Evolutionary conservation across 2,888 invertebrate species (phyloP).

Genomic region (Ectobius pallidus): DNA sequence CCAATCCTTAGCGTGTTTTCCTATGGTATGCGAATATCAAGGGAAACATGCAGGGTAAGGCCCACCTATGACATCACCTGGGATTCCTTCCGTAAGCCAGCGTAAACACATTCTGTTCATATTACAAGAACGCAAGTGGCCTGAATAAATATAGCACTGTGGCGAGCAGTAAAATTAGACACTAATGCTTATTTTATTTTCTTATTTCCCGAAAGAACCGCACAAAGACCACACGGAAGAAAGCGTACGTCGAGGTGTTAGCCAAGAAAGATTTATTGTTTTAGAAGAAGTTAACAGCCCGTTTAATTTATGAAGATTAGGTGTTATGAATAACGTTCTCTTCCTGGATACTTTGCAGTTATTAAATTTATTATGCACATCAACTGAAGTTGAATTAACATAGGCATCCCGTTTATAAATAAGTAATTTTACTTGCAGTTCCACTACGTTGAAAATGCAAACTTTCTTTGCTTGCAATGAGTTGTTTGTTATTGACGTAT

Average conservation of each 20-base stretch:
- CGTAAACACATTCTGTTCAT: not conserved
- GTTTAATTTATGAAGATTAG: constrained; percentile 1
- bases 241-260: not conserved
- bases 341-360: not conserved
- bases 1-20: too few species aligned
- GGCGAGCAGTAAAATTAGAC: constrained; percentile 26
- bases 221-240: constrained; percentile 3
- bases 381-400: not conserved
- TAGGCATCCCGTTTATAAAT: too few species aligned
- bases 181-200: constrained; percentile 12
- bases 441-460: too few species aligned
- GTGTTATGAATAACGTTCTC: not conserved
- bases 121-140: constrained; percentile 1
- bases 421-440: too few species aligned
- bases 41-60: too few species aligned
- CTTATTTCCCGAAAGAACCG: not conserved
- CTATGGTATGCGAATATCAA: too few species aligned
- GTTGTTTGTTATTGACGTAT: too few species aligned
- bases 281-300: not conserved
- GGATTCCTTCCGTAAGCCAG: constrained; percentile 9
- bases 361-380: not conserved
- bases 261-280: not conserved
- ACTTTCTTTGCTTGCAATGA: too few species aligned
- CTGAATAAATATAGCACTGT: constrained; percentile 17
- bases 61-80: constrained; percentile 1